Evolutionary conservation across 2,888 invertebrate genomes (phyloP), one percentile per base, ranked within the genome.

Genomic region (Hemicrepidius hirtus): DNA sequence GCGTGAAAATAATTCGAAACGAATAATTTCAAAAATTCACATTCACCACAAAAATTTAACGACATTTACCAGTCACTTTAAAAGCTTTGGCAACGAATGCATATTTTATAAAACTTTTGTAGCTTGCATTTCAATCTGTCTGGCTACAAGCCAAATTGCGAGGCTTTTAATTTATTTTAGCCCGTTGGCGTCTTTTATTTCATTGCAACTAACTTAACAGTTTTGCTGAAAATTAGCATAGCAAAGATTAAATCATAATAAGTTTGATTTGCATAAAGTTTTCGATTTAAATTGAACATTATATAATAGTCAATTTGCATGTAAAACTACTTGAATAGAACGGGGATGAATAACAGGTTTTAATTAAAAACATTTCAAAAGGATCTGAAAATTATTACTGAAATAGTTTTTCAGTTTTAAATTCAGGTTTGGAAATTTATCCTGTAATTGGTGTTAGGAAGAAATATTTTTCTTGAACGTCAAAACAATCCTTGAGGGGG

Each of bases 71-170:
- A 68, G 68, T 41, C 53, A 62, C 62, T 68, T 60, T 53, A 24
- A 50, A n/a, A 41, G 68, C 68, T 60, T 50, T 53, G 49, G 62
- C 37, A 62, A 41, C 62, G 50, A 62, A 62, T 62, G 68, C 68
- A 68, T 68, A 68, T 62, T 68, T 68, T 62, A 68, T 53, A 24
- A 62, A 68, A 68, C 50, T 68, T 68, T 62, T 62, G 68, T 68
- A 68, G 62, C 50, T 68, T 62, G 71, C 73, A 74, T 70, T 75
- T 73, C 74, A 74, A 75, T 75, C 71, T 65, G 76, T 37, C 71
- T 79, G 79, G 79, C 78, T 74, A 18, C 16, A 50, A 32, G 75
- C 79, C 79, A 79, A 77, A 75, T 77, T 74, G 73, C 74, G 46
- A 65, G 64, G 64, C 71, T 72, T 75, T 75, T 77, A 79, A 78